A percentile compares a stretch with the other conserved stretches of the same genome.
Conservation (phyloP, 2,888 invertebrate species). For the Leptinotarsa juncta region DNA sequence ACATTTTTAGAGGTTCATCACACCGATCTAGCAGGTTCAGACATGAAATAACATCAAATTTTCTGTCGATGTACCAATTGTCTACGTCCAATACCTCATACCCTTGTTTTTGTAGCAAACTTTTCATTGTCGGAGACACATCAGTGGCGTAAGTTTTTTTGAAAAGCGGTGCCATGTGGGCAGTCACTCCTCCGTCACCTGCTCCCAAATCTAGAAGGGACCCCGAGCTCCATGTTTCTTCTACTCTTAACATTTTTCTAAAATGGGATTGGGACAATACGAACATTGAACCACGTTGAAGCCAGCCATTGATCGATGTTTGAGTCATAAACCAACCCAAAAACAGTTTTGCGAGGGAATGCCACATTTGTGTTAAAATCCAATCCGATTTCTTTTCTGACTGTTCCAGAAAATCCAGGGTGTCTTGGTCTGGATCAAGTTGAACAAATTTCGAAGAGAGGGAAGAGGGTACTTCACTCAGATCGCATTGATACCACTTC, state of each 20-base stretch:
- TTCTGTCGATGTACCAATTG: conserved; percentile 70
- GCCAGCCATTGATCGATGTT: conserved; percentile 94
- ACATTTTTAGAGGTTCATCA: conserved; percentile 82
- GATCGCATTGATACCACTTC: conserved; percentile 81
- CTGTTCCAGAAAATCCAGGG: conserved; percentile 77
- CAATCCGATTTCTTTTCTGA: conserved; percentile 86
- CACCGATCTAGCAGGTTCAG: conserved; percentile 95
- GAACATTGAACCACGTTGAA: conserved; percentile 96
- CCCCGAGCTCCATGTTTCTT: conserved; percentile 64
- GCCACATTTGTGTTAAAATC: conserved; percentile 91
- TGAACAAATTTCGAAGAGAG: conserved; percentile 74
- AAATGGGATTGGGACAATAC: conserved; percentile 90
- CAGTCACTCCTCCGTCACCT: conserved; percentile 94
- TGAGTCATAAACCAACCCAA: conserved; percentile 92
- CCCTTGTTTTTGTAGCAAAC: conserved; percentile 79
- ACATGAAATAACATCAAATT: conserved; percentile 86
- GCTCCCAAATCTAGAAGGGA: conserved; percentile 90
- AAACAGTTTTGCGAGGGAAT: conserved; percentile 86
- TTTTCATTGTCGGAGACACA: conserved; percentile 89
- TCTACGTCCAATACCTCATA: conserved; percentile 82
- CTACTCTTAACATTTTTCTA: conserved; percentile 70
- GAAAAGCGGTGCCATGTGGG: conserved; percentile 81
- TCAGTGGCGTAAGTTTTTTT: conserved; percentile 87
- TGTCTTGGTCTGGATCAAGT: conserved; percentile 78
- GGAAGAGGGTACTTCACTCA: conserved; percentile 68